phyloP scores from a whole-genome alignment of 2,797 vertebrate species.

The Buceros bicornis region DNA sequence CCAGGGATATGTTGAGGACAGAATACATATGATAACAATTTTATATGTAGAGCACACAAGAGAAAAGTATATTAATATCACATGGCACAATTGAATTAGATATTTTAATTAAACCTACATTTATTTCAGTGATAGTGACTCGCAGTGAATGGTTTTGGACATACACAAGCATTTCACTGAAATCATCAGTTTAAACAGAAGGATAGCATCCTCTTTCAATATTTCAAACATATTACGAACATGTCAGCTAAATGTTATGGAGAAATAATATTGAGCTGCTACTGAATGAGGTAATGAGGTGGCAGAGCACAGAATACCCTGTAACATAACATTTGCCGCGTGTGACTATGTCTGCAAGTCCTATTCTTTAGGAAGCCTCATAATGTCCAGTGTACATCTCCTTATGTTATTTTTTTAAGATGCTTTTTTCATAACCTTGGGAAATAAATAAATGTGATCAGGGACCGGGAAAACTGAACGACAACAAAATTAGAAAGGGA shows the following conservation, averaged over 20 bases:
- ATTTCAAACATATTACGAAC: constrained; percentile 1
- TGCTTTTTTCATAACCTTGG: neutral
- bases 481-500: neutral
- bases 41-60: neutral
- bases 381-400: neutral
- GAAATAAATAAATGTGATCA: neutral
- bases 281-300: neutral
- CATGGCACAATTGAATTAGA: neutral
- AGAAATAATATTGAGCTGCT: constrained; percentile 4
- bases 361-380: neutral
- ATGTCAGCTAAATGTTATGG: neutral
- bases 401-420: neutral
- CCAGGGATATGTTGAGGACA: neutral
- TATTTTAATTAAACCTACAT: constrained; percentile 50
- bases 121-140: neutral
- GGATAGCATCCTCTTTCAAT: neutral
- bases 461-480: neutral
- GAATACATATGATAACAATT: constrained; percentile 46
- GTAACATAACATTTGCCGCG: neutral
- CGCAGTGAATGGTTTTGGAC: neutral
- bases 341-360: neutral
- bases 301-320: neutral
- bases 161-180: neutral
- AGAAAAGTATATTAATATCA: constrained; percentile 41
- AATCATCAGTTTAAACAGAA: neutral